These are phyloP conservation scores for Paralichthys olivaceus DNA, from an alignment of 2,113 vertebrate genomes.

Conservation along the genomic window DNA sequence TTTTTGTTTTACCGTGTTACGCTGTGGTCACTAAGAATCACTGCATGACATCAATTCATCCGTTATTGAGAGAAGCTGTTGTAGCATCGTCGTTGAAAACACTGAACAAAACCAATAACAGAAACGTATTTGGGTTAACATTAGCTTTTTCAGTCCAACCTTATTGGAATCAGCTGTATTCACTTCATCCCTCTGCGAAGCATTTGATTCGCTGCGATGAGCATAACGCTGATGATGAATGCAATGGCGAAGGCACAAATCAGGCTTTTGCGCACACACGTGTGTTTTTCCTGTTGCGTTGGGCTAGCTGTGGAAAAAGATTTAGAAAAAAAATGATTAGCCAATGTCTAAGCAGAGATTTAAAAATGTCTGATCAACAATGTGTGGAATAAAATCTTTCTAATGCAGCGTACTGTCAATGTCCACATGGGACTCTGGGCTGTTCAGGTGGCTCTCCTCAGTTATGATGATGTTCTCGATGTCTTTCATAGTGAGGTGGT, in stretches of 20 bases:
- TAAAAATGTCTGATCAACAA: not conserved
- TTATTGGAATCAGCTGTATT: constrained; percentile 36
- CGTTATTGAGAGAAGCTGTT: constrained; percentile 25
- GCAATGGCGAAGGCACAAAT: constrained; percentile 99
- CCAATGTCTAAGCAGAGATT: not conserved
- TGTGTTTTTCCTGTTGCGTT: constrained; percentile 98
- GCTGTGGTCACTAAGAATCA: constrained; percentile 22
- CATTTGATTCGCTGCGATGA: constrained; percentile 98
- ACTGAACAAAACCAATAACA: constrained; percentile 33
- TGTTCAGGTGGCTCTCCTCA: constrained; percentile 96
- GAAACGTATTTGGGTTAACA: constrained; percentile 48
- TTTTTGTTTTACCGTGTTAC: constrained; percentile 5
- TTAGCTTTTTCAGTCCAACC: constrained; percentile 23
- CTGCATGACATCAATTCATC: constrained; percentile 50
- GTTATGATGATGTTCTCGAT: constrained; percentile 99
- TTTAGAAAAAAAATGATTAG: not conserved
- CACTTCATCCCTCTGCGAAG: constrained; percentile 98
- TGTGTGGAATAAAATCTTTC: not conserved
- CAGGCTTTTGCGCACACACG: constrained; percentile 96
- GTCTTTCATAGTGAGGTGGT: constrained; percentile 99
- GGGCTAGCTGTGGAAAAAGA: constrained; percentile 85
- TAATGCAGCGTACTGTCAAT: constrained; percentile 90
- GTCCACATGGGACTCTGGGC: constrained; percentile 91
- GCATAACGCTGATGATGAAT: constrained; percentile 99
- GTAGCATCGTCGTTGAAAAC: constrained; percentile 24